Evolutionary conservation across 2,888 invertebrate species (phyloP).

Genomic region (Parapristionchus giblindavisi): DNA sequence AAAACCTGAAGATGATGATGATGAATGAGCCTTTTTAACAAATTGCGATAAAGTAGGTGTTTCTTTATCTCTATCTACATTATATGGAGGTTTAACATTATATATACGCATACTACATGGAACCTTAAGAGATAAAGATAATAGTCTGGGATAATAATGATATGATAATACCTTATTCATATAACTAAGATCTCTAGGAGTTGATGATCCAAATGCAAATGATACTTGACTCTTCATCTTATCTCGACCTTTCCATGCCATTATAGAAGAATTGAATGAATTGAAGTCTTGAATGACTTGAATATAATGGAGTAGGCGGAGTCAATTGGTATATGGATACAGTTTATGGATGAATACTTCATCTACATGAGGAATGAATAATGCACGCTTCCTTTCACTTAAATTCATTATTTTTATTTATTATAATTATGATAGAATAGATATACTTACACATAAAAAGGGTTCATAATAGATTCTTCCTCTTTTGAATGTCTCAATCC

Average conservation of each 20-base stretch:
- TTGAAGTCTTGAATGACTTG: not conserved
- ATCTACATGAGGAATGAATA: slow-evolving; percentile 8
- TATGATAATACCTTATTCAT: slow-evolving; percentile 31
- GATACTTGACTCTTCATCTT: not conserved
- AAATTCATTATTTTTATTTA: not conserved
- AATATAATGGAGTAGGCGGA: not conserved
- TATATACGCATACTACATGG: slow-evolving; percentile 33
- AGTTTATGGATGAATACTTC: not conserved
- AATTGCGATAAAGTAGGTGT: slow-evolving; percentile 28
- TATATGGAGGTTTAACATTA: slow-evolving; percentile 7
- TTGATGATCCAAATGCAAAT: slow-evolving; percentile 32
- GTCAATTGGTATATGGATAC: not conserved
- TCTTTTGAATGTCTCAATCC: slow-evolving; percentile 62
- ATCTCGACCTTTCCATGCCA: slow-evolving; percentile 35
- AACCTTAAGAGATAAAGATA: not conserved
- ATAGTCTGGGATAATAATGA: too few species aligned
- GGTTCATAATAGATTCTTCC: slow-evolving; percentile 64
- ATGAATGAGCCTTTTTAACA: slow-evolving; percentile 26
- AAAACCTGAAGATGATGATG: not conserved
- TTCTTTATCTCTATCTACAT: not conserved
- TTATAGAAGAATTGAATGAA: not conserved
- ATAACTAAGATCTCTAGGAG: slow-evolving; percentile 30
- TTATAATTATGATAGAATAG: not conserved
- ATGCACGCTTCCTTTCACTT: not conserved
- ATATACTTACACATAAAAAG: slow-evolving; percentile 59